Evolutionary conservation across 1,140 invertebrate species (phyloP).

Genomic region (Diachasma alloeum): DNA sequence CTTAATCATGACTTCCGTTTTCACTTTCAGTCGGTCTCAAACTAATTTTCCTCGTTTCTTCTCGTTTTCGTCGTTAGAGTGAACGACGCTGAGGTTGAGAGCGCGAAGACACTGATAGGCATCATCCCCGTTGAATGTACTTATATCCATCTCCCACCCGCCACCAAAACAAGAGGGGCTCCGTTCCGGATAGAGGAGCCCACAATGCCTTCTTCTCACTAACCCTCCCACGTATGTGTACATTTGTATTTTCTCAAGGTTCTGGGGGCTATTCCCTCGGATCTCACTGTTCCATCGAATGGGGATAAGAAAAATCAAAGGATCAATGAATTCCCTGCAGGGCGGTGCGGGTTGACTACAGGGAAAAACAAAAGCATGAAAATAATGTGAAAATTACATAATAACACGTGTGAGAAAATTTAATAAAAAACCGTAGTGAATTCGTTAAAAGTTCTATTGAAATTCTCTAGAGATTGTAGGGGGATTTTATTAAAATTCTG

Average conservation of each 20-base stretch:
- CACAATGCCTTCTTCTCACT: background rate
- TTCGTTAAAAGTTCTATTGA: too few species aligned
- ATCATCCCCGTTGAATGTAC: constrained; percentile 60
- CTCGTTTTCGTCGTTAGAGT: background rate
- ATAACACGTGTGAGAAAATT: too few species aligned
- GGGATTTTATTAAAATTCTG: too few species aligned
- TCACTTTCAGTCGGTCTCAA: background rate
- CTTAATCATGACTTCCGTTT: constrained; percentile 21
- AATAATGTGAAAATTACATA: too few species aligned
- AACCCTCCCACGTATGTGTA: background rate
- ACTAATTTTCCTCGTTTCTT: background rate
- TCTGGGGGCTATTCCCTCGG: too few species aligned
- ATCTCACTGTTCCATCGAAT: too few species aligned
- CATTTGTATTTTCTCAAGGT: background rate
- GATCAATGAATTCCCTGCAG: too few species aligned
- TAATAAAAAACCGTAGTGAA: too few species aligned
- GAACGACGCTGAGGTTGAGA: constrained; percentile 2
- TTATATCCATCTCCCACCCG: constrained; percentile 65
- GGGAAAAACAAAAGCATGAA: too few species aligned
- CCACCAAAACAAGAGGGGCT: constrained; percentile 32
- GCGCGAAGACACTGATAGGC: constrained; percentile 63
- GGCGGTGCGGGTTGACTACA: too few species aligned
- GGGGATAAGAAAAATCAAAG: too few species aligned
- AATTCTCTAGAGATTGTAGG: too few species aligned
- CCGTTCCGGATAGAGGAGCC: background rate